phyloP scores from a whole-genome alignment of 2,113 vertebrate species.

The Oenanthe melanoleuca region DNA sequence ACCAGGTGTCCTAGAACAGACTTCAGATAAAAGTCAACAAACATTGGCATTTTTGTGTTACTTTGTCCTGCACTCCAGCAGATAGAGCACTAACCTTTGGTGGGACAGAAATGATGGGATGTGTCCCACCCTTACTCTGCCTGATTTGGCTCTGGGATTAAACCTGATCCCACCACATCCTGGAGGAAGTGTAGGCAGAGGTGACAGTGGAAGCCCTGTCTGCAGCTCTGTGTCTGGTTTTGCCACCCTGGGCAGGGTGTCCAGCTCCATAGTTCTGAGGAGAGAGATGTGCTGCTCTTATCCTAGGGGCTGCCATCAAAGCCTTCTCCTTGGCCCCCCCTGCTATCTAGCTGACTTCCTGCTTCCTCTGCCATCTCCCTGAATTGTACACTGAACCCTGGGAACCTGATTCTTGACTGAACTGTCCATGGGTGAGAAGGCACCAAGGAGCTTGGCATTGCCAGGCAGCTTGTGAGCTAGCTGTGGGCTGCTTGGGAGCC shows the following conservation, averaged over 20 bases:
- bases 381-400: background rate
- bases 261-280: background rate
- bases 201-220: rapidly evolving
- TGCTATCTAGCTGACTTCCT: background rate
- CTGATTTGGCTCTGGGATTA: background rate
- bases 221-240: background rate
- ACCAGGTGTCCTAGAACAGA: background rate
- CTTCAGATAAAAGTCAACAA: background rate
- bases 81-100: background rate
- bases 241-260: background rate
- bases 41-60: background rate
- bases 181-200: background rate
- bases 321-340: background rate
- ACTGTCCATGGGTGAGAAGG: background rate
- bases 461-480: background rate
- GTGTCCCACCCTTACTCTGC: background rate
- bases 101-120: background rate
- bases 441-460: background rate
- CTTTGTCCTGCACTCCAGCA: background rate
- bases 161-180: background rate
- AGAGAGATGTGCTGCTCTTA: background rate
- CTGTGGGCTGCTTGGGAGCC: background rate
- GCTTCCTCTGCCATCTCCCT: background rate
- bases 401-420: background rate
- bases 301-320: background rate